Base-by-base conservation (phyloP, 2,888 invertebrate species). In the Sesia apiformis region DNA sequence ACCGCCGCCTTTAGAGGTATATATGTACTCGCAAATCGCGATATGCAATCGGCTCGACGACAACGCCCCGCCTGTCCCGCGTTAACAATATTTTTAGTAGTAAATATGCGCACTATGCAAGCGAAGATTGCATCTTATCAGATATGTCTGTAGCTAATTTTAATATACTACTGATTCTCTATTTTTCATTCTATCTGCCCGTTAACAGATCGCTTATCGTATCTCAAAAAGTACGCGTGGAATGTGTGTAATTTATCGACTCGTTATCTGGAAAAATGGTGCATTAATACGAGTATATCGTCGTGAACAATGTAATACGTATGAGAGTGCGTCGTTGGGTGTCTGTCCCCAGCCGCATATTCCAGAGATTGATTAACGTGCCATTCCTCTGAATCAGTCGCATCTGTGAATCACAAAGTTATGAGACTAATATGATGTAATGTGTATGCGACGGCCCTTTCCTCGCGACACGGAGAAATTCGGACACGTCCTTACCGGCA, bases 1-100 rank as follows among this genome's bases (percentile, higher is more conserved):
- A 46, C 23, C 23, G 23, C 8, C n/a, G 46, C 8, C 4, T 23
- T 23, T 46, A 23, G 46, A 46, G 46, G 46, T 8, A 8, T 6
- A 46, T 46, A 46, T 4, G 8, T 46, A 46, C n/a, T 46, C n/a
- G 46, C 23, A 23, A 23, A 23, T 23, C 23, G 23, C 23, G 46
- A 46, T 46, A n/a, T n/a, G 46, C 23, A 23, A 46, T 46, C 46
- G 46, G n/a, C 7, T 46, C n/a, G 46, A 8, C 46, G 7, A 46
- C 46, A 46, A 46, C 8, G n/a, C 46, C 46, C 8, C 46, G 46
- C 46, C 46, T 46, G 7, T 66, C 64, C 64, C 65, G 63, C 61
- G 67, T 63, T 65, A 72, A 71, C 71, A 74, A 72, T 76, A 76
- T 80, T 76, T 77, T 78, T 67, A 74, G 69, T 70, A 65, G 67